Conservation (phyloP, 2,797 vertebrate genomes). For the Micropoecilia bifurca region DNA sequence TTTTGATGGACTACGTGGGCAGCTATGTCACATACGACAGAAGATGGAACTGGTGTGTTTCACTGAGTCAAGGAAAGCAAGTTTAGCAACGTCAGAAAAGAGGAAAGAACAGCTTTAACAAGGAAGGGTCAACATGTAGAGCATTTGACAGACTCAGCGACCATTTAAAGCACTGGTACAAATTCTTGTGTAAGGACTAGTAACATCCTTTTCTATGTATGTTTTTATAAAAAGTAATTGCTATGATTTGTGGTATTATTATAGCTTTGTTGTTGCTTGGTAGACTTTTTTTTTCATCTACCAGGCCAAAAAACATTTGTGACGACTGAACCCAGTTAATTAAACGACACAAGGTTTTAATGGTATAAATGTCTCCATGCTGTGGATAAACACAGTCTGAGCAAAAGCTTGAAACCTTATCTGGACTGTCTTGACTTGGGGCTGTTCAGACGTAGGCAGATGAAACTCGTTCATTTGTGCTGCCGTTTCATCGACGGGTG, state of each 20-base stretch:
- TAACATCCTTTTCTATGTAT: background rate
- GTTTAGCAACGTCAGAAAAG: background rate
- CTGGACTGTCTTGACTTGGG: background rate
- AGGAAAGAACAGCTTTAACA: background rate
- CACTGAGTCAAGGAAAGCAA: background rate
- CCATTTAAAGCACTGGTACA: background rate
- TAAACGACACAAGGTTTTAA: background rate
- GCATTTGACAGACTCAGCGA: background rate
- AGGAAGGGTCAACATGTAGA: background rate
- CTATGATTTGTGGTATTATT: background rate
- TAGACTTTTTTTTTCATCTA: background rate
- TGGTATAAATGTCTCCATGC: background rate
- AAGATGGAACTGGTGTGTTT: background rate
- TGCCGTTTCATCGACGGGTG: constrained; percentile 25
- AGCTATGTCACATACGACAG: background rate
- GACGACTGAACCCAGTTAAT: background rate
- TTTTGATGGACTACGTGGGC: background rate
- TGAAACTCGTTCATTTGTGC: background rate
- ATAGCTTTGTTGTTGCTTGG: background rate
- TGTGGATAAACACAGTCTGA: background rate
- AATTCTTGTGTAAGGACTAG: background rate
- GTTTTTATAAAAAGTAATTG: background rate
- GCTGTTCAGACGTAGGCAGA: background rate
- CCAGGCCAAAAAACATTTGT: background rate
- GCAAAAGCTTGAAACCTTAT: background rate